phyloP scores from a whole-genome alignment of 2,113 vertebrate species.

The Forbesichthys agassizii region DNA sequence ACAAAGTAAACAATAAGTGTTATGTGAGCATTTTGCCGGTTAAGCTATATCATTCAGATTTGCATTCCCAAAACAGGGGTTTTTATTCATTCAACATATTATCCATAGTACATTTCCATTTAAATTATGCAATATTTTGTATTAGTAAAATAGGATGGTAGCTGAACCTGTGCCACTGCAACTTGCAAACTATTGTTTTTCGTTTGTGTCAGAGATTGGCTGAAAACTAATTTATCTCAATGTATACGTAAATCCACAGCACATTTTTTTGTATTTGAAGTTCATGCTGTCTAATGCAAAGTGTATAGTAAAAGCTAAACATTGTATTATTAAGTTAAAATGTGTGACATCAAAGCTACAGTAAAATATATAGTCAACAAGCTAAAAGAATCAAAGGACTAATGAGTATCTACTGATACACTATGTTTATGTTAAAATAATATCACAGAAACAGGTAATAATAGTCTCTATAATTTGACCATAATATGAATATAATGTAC shows the following conservation, averaged over 20 bases:
- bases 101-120: slow-evolving; percentile 26
- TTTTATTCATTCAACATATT: slow-evolving; percentile 38
- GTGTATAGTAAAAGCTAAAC: neutral
- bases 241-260: no score
- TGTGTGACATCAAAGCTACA: slow-evolving; percentile 1
- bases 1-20: no score
- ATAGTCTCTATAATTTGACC: no score
- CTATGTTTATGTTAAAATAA: neutral
- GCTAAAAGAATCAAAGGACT: neutral
- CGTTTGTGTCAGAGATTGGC: no score
- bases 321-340: no score
- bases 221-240: no score
- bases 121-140: no score
- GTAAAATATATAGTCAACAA: neutral
- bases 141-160: slow-evolving; percentile 1
- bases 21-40: no score
- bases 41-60: neutral
- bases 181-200: no score
- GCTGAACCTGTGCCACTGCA: no score
- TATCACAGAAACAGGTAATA: neutral
- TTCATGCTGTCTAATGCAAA: neutral
- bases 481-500: no score
- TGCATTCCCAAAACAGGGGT: slow-evolving; percentile 24
- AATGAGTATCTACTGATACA: neutral
- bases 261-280: no score